A percentile compares a stretch with the other conserved stretches of the same genome.
phyloP scores from a whole-genome alignment of 2,797 vertebrate genomes.

The Melanotaenia nigrans region DNA sequence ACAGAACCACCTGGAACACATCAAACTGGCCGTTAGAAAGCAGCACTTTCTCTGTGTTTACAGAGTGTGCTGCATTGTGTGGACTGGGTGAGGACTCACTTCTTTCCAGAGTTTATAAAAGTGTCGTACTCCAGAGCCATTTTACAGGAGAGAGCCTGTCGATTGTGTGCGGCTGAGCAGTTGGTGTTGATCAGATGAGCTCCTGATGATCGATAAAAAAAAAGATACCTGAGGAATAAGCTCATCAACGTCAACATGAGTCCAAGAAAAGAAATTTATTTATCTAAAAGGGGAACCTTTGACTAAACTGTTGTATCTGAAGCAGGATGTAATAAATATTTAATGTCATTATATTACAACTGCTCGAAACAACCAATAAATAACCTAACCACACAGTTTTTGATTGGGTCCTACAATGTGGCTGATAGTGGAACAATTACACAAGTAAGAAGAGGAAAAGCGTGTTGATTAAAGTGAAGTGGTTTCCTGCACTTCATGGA shows the following conservation, averaged over 20 bases:
- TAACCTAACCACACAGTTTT: constrained; percentile 4
- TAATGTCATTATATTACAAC: background rate
- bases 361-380: constrained; percentile 3
- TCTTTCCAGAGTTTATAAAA: constrained; percentile 90
- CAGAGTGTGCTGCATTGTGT: background rate
- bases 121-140: constrained; percentile 95
- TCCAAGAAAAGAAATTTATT: background rate
- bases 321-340: background rate
- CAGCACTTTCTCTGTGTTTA: background rate
- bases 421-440: constrained; percentile 39
- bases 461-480: constrained; percentile 37
- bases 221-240: background rate
- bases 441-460: constrained; percentile 39
- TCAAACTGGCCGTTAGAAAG: background rate
- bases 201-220: constrained; percentile 75
- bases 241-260: background rate
- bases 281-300: background rate
- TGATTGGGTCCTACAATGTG: background rate
- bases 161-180: constrained; percentile 93
- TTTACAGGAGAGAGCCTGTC: constrained; percentile 96
- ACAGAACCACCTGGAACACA: constrained; percentile 92
- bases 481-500: constrained; percentile 66
- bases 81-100: constrained; percentile 81
- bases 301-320: background rate
- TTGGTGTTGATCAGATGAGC: constrained; percentile 91